A percentile compares a stretch with the other conserved stretches of the same genome.
Conservation (phyloP, 2,113 vertebrate genomes). For the Chionodraco myersi region DNA sequence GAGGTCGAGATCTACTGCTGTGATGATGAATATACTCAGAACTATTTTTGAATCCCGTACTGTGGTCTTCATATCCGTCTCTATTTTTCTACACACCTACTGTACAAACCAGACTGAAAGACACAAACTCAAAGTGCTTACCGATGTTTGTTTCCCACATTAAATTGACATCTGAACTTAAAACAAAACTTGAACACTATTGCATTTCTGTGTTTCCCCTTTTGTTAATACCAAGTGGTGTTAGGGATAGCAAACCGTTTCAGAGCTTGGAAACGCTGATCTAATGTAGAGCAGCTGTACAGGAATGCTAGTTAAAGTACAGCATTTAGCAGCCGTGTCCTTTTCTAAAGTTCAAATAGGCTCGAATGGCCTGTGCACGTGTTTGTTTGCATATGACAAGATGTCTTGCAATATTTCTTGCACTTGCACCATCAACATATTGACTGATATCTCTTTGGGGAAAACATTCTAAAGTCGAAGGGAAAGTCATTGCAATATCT, state of each 20-base stretch:
- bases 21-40: conserved; percentile 1
- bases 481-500: conserved; percentile 2
- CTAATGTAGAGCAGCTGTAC: not conserved
- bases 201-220: no score
- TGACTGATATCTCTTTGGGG: conserved; percentile 31
- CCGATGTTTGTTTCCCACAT: conserved; percentile 14
- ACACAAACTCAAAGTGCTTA: not conserved
- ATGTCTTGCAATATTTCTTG: conserved; percentile 32
- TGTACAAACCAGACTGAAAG: not conserved
- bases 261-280: not conserved
- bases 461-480: conserved; percentile 64
- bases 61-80: not conserved
- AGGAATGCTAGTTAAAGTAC: conserved; percentile 21
- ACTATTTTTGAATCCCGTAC: not conserved
- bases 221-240: no score
- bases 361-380: conserved; percentile 7
- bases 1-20: conserved; percentile 18
- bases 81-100: conserved; percentile 24
- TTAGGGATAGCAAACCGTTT: no score
- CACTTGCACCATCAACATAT: conserved; percentile 23
- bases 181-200: not conserved
- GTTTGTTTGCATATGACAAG: conserved; percentile 26
- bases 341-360: conserved; percentile 1
- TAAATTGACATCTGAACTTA: conserved; percentile 28
- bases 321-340: not conserved